Conservation (phyloP, 2,797 vertebrate genomes). For the Gymnoscopelus microlampas region DNA sequence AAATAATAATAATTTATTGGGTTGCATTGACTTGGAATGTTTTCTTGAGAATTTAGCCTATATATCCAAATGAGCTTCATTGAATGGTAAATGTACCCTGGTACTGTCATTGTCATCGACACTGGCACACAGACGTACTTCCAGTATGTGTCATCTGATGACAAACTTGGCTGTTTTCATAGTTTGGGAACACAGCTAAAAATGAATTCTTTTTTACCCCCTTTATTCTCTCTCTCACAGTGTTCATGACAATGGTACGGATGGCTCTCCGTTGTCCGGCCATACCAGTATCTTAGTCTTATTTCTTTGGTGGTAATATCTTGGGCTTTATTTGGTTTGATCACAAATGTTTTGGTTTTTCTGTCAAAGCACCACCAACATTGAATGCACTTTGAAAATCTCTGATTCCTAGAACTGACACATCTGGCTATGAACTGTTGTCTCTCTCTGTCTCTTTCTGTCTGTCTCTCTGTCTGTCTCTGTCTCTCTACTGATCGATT, state of each 20-base stretch:
- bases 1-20: no score
- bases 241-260: slow-evolving; percentile 38
- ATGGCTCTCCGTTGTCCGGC: slow-evolving; percentile 40
- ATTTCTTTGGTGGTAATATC: slow-evolving; percentile 61
- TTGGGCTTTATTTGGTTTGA: slow-evolving; percentile 60
- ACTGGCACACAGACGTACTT: slow-evolving; percentile 23
- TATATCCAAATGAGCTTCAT: slow-evolving; percentile 19
- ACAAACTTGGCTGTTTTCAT: slow-evolving; percentile 24
- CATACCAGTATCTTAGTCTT: slow-evolving; percentile 71
- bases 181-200: not conserved
- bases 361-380: slow-evolving; percentile 56
- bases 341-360: slow-evolving; percentile 59
- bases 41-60: slow-evolving; percentile 29
- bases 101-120: slow-evolving; percentile 12
- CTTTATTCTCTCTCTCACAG: slow-evolving; percentile 56
- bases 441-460: slow-evolving; percentile 51
- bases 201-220: slow-evolving; percentile 39
- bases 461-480: slow-evolving; percentile 6
- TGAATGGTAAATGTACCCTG: not conserved
- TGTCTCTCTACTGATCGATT: slow-evolving; percentile 50
- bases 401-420: slow-evolving; percentile 49
- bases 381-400: slow-evolving; percentile 70
- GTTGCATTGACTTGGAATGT: slow-evolving; percentile 27
- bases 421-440: slow-evolving; percentile 67
- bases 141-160: slow-evolving; percentile 15